Evolutionary conservation across 2,888 invertebrate species (phyloP).

Genomic region (Noctua comes): DNA sequence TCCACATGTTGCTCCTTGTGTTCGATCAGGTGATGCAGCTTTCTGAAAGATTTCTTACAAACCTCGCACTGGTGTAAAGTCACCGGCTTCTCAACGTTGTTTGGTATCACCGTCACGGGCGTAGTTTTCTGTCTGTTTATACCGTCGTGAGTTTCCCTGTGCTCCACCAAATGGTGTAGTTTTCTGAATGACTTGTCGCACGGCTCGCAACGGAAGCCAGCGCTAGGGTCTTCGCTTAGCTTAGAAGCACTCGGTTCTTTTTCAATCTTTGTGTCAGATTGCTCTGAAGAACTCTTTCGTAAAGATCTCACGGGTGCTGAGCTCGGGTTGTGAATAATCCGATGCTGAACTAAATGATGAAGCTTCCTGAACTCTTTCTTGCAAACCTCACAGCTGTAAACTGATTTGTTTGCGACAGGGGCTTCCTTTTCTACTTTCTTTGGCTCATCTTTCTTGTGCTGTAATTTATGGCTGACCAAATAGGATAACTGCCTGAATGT

Average conservation of each 20-base stretch:
- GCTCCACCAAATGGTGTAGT: constrained; percentile 88
- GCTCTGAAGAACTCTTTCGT: constrained; percentile 83
- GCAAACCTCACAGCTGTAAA: constrained; percentile 86
- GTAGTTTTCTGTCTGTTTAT: constrained; percentile 81
- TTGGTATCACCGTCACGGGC: constrained; percentile 39
- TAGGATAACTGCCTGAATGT: constrained; percentile 87
- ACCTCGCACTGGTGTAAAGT: constrained; percentile 82
- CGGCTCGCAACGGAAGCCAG: constrained; percentile 87
- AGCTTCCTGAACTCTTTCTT: constrained; percentile 87
- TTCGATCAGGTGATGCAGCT: constrained; percentile 85
- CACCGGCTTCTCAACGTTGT: constrained; percentile 70
- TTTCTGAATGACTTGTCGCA: constrained; percentile 89
- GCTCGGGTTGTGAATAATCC: constrained; percentile 82
- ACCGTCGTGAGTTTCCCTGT: constrained; percentile 87
- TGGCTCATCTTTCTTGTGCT: constrained; percentile 80
- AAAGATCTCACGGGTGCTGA: constrained; percentile 70
- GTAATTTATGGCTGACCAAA: constrained; percentile 84
- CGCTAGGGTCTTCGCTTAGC: constrained; percentile 80
- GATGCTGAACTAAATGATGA: constrained; percentile 88
- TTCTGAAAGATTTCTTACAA: constrained; percentile 87
- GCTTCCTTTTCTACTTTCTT: constrained; percentile 73
- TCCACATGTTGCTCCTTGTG: constrained; percentile 87
- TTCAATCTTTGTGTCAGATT: constrained; percentile 74
- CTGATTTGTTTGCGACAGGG: constrained; percentile 69
- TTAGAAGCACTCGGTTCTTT: constrained; percentile 73